These are phyloP conservation scores for Drosophila meridiana DNA, from an alignment of 2,888 invertebrate genomes.

Conservation along the genomic window DNA sequence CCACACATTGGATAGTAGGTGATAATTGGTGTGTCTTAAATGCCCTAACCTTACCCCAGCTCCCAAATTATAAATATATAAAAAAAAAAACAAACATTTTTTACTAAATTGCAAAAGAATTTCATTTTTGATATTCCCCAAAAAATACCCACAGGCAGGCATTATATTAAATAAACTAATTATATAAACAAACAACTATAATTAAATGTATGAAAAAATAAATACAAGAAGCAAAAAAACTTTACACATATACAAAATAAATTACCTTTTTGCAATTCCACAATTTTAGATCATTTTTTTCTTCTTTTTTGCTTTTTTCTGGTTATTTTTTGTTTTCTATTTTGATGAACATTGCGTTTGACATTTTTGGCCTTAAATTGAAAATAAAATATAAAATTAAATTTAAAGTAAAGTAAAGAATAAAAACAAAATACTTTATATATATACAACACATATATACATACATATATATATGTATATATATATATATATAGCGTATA, in stretches of 20 bases:
- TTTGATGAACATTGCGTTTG: constrained; percentile 44
- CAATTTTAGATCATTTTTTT: constrained; percentile 8
- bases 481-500: constrained; percentile 50
- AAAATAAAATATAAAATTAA: constrained; percentile 41
- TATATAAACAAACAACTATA: constrained; percentile 50
- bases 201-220: constrained; percentile 54
- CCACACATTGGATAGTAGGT: constrained; percentile 76
- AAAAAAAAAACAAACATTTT: constrained; percentile 25
- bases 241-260: constrained; percentile 53
- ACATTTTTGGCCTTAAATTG: constrained; percentile 82
- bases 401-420: constrained; percentile 36
- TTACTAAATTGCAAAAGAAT: constrained; percentile 58
- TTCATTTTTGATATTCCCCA: constrained; percentile 13
- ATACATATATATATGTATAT: constrained; percentile 40
- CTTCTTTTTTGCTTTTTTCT: constrained; percentile 8
- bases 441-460: constrained; percentile 53
- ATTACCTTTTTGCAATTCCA: constrained; percentile 73
- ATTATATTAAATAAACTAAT: constrained; percentile 59
- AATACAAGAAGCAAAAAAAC: constrained; percentile 18
- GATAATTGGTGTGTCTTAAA: constrained; percentile 79
- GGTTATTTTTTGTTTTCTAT: background rate
- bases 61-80: constrained; percentile 10
- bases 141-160: constrained; percentile 44
- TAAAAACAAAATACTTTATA: constrained; percentile 58
- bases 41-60: constrained; percentile 31